Evolutionary conservation across 1,140 invertebrate species (phyloP).

Genomic region (Drosophila repletoides): DNA sequence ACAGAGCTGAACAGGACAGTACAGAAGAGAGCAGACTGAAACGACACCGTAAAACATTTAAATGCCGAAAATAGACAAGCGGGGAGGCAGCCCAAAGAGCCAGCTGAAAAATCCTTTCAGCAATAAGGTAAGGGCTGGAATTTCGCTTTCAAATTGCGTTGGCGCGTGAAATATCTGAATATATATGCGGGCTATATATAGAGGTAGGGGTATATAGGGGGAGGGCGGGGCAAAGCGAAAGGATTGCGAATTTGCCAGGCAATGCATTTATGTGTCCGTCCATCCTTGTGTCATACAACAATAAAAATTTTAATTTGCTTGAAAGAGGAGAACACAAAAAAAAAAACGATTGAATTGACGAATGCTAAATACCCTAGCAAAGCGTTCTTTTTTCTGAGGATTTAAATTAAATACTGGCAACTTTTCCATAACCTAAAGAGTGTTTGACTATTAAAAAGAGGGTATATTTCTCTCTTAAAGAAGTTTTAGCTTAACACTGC

Average conservation of each 20-base stretch:
- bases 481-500: too few relatives aligned
- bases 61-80: constrained; percentile 77
- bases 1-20: constrained; percentile 5
- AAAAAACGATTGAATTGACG: not conserved
- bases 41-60: constrained; percentile 79
- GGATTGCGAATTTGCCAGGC: constrained; percentile 64
- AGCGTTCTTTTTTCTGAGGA: not conserved
- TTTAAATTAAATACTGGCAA: too few relatives aligned
- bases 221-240: too few relatives aligned
- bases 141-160: constrained; percentile 75
- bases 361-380: not conserved
- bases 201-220: too few relatives aligned
- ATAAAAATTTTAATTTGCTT: constrained; percentile 61
- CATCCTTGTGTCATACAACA: constrained; percentile 21
- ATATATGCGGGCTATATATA: too few relatives aligned
- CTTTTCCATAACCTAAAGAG: too few relatives aligned
- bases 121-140: constrained; percentile 43
- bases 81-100: constrained; percentile 15
- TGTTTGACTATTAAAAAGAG: too few relatives aligned
- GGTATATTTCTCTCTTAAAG: too few relatives aligned
- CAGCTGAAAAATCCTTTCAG: not conserved
- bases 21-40: constrained; percentile 35
- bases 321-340: constrained; percentile 12
- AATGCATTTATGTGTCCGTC: constrained; percentile 52
- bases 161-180: constrained; percentile 67